A percentile compares a stretch with the other conserved stretches of the same genome.
These are phyloP conservation scores for Peromyscus polionotus DNA, from an alignment of 2,113 vertebrate species.

Conservation along the genomic window DNA sequence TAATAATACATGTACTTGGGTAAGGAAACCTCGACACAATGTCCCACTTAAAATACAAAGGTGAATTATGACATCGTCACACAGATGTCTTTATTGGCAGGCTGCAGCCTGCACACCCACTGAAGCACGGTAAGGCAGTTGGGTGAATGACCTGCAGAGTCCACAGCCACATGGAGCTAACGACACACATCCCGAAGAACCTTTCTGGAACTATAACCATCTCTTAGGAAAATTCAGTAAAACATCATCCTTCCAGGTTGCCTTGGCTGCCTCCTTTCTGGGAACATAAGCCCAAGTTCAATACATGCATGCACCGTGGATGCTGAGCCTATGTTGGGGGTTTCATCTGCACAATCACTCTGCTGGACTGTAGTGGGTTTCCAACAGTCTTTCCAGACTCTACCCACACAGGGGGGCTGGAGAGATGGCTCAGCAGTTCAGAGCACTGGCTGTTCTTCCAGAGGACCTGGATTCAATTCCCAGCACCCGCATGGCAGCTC, in stretches of 20 bases:
- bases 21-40: neutral
- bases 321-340: neutral
- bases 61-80: neutral
- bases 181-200: neutral
- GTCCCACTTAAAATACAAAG: neutral
- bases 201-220: neutral
- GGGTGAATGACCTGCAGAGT: neutral
- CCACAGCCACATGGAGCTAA: neutral
- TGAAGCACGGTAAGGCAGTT: neutral
- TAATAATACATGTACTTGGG: neutral
- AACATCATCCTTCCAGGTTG: slow-evolving; percentile 3
- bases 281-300: neutral
- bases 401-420: neutral
- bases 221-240: neutral
- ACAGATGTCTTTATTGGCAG: neutral
- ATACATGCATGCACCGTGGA: neutral
- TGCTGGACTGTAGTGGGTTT: neutral
- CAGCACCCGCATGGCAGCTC: neutral
- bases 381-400: fast-evolving
- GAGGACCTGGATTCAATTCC: neutral
- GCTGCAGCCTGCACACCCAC: neutral
- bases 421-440: neutral
- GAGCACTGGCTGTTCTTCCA: neutral
- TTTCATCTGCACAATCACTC: too few relatives aligned
- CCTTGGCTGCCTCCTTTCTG: neutral